A percentile compares a stretch with the other conserved stretches of the same genome.
These are phyloP conservation scores for Trematomus loennbergii DNA, from an alignment of 2,113 vertebrate species.

Conservation along the genomic window DNA sequence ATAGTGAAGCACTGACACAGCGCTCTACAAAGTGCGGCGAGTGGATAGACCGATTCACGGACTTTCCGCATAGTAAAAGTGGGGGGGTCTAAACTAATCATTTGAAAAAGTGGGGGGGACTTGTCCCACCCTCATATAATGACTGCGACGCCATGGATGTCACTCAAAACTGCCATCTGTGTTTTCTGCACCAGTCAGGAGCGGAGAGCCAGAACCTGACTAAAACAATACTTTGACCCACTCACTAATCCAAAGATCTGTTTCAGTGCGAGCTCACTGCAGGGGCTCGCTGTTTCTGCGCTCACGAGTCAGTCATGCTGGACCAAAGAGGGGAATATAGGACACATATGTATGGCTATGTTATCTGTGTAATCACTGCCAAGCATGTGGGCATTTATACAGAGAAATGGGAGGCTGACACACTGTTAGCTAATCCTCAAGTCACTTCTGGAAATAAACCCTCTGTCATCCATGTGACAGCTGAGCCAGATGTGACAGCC, in stretches of 20 bases:
- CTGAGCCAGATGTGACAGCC: constrained; percentile 42
- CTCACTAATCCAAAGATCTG: constrained; percentile 65
- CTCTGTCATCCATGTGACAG: constrained; percentile 13
- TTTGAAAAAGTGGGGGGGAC: too few relatives aligned
- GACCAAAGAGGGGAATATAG: background rate
- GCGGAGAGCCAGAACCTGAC: constrained; percentile 57
- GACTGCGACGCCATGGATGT: too few relatives aligned
- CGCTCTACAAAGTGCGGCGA: too few relatives aligned
- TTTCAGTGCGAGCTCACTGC: constrained; percentile 27
- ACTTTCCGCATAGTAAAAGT: too few relatives aligned
- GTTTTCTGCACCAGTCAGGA: constrained; percentile 43
- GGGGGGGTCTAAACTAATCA: too few relatives aligned
- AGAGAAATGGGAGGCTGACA: background rate
- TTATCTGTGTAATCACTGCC: constrained; percentile 9
- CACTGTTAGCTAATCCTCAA: constrained; percentile 26
- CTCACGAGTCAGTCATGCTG: constrained; percentile 1
- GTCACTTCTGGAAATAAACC: constrained; percentile 23
- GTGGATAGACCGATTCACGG: too few relatives aligned
- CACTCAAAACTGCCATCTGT: constrained; percentile 64
- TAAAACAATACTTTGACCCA: constrained; percentile 70
- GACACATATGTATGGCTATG: background rate
- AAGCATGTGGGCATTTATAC: constrained; percentile 15
- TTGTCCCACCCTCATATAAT: too few relatives aligned
- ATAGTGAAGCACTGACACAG: too few relatives aligned
- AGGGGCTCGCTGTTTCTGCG: background rate